Percentiles rank a stretch among this genome's conserved stretches.
These are phyloP conservation scores for Drosophila eugracilis DNA, from an alignment of 1,140 invertebrate species.

Conservation along the genomic window DNA sequence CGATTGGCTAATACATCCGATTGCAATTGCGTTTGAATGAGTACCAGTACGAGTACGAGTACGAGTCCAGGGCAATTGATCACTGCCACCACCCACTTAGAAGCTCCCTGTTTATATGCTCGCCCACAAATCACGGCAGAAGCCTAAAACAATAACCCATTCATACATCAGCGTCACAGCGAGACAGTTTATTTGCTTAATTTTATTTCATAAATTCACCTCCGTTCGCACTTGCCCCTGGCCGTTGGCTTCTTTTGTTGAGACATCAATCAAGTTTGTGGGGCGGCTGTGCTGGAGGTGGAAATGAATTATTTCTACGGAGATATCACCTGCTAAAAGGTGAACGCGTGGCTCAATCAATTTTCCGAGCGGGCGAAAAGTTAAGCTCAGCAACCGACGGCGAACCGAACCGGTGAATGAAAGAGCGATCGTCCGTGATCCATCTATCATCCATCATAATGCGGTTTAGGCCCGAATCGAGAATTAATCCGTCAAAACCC, in stretches of 20 bases:
- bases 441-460: conserved; percentile 78
- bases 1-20: conserved; percentile 45
- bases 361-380: conserved; percentile 66
- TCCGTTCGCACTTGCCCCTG: conserved; percentile 55
- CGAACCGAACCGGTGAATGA: no score
- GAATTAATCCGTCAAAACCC: conserved; percentile 77
- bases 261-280: conserved; percentile 72
- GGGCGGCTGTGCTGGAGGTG: no score
- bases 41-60: no score
- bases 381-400: no score
- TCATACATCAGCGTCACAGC: conserved; percentile 66
- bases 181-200: conserved; percentile 77
- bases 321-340: conserved; percentile 47
- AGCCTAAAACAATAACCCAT: conserved; percentile 53
- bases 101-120: conserved; percentile 17
- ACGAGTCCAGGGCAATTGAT: conserved; percentile 36
- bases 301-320: conserved; percentile 71
- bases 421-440: conserved; percentile 67
- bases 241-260: conserved; percentile 24
- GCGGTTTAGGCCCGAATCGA: conserved; percentile 72
- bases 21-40: conserved; percentile 17
- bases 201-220: conserved; percentile 55
- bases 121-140: conserved; percentile 27
- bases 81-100: conserved; percentile 44
- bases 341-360: conserved; percentile 75